These are phyloP conservation scores for Luperina nickerlii DNA, from an alignment of 2,888 invertebrate genomes.

Conservation along the genomic window DNA sequence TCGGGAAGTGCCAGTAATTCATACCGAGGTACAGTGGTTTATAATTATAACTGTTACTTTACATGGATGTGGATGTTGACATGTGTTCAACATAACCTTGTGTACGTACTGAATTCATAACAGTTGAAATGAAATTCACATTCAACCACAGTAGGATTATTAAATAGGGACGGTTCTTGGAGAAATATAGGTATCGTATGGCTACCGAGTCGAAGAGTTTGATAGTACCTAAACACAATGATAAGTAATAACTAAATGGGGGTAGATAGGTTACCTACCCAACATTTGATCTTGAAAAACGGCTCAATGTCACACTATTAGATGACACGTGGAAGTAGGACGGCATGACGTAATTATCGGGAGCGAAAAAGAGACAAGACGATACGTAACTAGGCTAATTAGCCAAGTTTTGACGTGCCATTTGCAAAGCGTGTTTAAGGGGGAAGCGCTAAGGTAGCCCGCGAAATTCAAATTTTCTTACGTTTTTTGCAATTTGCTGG, in stretches of 20 bases:
- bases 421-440: no score
- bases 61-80: constrained; percentile 39
- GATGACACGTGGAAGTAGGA: background rate
- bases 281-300: no score
- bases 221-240: background rate
- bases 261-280: background rate
- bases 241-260: background rate
- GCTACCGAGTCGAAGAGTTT: background rate
- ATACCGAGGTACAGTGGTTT: constrained; percentile 20
- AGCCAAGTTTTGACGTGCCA: no score
- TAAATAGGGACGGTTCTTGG: constrained; percentile 15
- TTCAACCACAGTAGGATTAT: constrained; percentile 32
- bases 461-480: no score
- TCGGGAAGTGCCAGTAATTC: background rate
- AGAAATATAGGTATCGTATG: constrained; percentile 10
- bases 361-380: background rate
- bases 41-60: constrained; percentile 36
- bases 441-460: no score
- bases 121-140: constrained; percentile 39
- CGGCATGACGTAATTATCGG: background rate
- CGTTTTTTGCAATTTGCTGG: no score
- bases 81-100: constrained; percentile 37
- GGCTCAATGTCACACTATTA: background rate
- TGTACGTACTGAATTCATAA: constrained; percentile 34
- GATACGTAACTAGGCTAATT: background rate